These are phyloP conservation scores for Saguinus imperator DNA, from an alignment of 2,113 vertebrate genomes.

Conservation along the genomic window DNA sequence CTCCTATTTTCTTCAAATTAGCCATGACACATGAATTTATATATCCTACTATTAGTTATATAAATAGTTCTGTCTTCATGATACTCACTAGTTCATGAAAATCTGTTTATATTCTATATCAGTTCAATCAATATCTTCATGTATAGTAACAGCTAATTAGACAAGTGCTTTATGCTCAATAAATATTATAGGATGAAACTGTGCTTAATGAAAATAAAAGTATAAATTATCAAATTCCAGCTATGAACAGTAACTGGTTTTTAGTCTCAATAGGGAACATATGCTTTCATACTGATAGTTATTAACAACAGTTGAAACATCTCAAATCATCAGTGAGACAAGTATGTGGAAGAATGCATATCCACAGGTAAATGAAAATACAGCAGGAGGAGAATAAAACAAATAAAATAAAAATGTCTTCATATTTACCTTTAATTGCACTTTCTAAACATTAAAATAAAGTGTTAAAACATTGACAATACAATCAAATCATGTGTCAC, in stretches of 20 bases:
- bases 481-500: background rate
- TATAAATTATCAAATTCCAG: constrained; percentile 13
- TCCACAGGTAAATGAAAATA: background rate
- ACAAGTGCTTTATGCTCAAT: background rate
- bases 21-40: background rate
- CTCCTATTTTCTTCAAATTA: constrained; percentile 2
- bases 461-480: background rate
- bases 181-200: background rate
- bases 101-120: background rate
- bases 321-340: background rate
- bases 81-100: background rate
- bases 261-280: background rate
- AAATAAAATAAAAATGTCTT: background rate
- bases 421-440: background rate
- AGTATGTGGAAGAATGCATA: background rate
- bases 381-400: background rate
- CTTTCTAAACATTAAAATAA: background rate
- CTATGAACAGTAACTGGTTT: background rate
- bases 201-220: constrained; percentile 27
- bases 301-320: background rate
- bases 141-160: background rate
- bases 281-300: background rate
- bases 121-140: constrained; percentile 24
- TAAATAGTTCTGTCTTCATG: background rate
- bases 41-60: background rate